These are phyloP conservation scores for Meandrusa payeni DNA, from an alignment of 2,888 invertebrate genomes.

Conservation along the genomic window DNA sequence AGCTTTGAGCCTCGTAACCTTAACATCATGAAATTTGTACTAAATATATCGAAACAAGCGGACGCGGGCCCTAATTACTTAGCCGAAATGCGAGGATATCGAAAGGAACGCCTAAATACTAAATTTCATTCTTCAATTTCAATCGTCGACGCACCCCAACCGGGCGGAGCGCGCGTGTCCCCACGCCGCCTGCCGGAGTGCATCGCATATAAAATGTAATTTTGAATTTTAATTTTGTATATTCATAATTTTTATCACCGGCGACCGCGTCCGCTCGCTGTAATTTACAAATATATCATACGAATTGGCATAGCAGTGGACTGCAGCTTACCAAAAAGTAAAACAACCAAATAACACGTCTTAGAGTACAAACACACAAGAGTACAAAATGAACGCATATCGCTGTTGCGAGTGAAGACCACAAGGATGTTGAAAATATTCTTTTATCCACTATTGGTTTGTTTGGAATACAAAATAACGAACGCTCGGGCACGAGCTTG, in stretches of 20 bases:
- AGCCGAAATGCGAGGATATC: slow-evolving; percentile 81
- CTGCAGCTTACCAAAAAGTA: slow-evolving; percentile 55
- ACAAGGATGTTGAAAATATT: slow-evolving; percentile 76
- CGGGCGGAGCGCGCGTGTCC: slow-evolving; percentile 2
- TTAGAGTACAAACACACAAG: slow-evolving; percentile 52
- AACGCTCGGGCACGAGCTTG: slow-evolving; percentile 48
- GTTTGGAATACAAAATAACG: slow-evolving; percentile 62
- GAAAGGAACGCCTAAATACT: slow-evolving; percentile 78
- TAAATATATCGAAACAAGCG: slow-evolving; percentile 78
- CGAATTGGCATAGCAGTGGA: slow-evolving; percentile 60
- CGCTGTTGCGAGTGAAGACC: slow-evolving; percentile 77
- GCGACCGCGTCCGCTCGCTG: slow-evolving; percentile 73
- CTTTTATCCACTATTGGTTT: slow-evolving; percentile 47
- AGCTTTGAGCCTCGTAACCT: slow-evolving; percentile 81
- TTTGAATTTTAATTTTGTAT: slow-evolving; percentile 73
- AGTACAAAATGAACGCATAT: slow-evolving; percentile 67
- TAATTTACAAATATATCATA: slow-evolving; percentile 76
- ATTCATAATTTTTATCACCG: slow-evolving; percentile 76
- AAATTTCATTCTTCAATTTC: slow-evolving; percentile 52
- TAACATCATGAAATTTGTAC: slow-evolving; percentile 81
- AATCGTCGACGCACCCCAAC: slow-evolving; percentile 29
- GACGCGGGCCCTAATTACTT: slow-evolving; percentile 75
- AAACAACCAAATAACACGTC: slow-evolving; percentile 48
- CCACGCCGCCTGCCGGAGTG: slow-evolving; percentile 26
- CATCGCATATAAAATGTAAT: slow-evolving; percentile 63